Evolutionary conservation across 2,113 vertebrate genomes (phyloP).

Genomic region (Hyperopisus bebe): DNA sequence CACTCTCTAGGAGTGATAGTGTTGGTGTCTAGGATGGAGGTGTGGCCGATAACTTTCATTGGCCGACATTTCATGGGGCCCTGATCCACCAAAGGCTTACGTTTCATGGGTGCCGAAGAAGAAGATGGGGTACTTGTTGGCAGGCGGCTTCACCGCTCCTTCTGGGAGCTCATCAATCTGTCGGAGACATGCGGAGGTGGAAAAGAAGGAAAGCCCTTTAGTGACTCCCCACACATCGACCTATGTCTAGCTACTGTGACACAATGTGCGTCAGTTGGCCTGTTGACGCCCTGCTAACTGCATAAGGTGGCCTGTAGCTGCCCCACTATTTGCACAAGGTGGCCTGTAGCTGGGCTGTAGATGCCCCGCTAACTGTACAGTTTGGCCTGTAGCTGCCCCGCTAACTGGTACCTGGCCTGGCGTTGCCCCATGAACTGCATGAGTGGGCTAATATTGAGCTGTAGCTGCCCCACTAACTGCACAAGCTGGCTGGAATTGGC

Average conservation of each 20-base stretch:
- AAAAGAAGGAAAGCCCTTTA: neutral
- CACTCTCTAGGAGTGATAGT: neutral
- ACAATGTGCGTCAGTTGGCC: neutral
- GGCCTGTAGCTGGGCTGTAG: neutral
- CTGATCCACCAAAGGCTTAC: constrained; percentile 56
- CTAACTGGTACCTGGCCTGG: neutral
- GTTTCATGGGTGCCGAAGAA: constrained; percentile 98
- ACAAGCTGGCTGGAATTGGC: neutral
- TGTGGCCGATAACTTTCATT: neutral
- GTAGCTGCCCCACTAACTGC: neutral
- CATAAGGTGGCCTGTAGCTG: neutral
- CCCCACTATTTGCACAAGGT: neutral
- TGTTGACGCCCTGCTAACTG: neutral
- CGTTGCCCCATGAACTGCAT: neutral
- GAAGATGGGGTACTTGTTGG: constrained; percentile 98
- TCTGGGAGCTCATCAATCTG: constrained; percentile 97
- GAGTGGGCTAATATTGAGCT: neutral
- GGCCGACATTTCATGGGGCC: neutral
- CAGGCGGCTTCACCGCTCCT: constrained; percentile 93
- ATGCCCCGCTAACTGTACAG: neutral
- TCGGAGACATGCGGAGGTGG: constrained; percentile 34
- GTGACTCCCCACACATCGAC: neutral
- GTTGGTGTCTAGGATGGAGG: neutral
- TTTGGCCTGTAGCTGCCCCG: neutral
- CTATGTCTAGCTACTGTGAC: neutral